Evolutionary conservation across 2,888 invertebrate genomes (phyloP), one percentile per base, ranked within the genome.

Genomic region (Parascotia fuliginaria): DNA sequence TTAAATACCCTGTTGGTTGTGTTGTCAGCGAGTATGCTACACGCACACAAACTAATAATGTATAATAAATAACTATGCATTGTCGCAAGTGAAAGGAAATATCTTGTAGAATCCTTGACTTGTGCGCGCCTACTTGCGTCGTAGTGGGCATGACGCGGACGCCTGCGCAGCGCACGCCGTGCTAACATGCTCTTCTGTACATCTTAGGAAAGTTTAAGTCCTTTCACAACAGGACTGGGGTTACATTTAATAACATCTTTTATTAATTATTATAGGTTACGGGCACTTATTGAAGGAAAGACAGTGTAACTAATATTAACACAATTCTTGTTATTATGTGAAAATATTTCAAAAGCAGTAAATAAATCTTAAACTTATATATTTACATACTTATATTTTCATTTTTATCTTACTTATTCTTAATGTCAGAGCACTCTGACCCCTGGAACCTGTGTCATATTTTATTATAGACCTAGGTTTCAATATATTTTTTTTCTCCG

Each of bases 61-160:
- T 64, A 65, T 61, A 46, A 62, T 62, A 51, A 60, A 63, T 58
- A 61, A 55, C 54, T 72, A 71, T 77, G 85, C 79, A 89, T 89
- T 90, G 90, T 89, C 87, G 83, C 79, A 86, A 89, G 91, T 91
- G 91, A 92, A 92, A 91, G 91, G 91, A 89, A 91, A 91, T 90
- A 89, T 89, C 87, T 89, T 84, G 84, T 81, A 83, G 88, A 80
- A 91, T 91, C 90, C 89, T 91, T 91, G 90, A 90, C 85, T 88
- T 73, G 83, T 75, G 84, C 80, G 87, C 87, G 87, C 88, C 85
- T 85, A 84, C 87, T 83, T 76, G 56, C 53, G 59, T 46, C 58
- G 69, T 51, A 29, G 60, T 24, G 46, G 53, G 47, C 55, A 47
- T 65, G 68, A 51, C 55, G 56, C 46, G 44, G 49, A 36, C 32